Evolutionary conservation across 2,888 invertebrate genomes (phyloP).

Genomic region (Eledona agricola): DNA sequence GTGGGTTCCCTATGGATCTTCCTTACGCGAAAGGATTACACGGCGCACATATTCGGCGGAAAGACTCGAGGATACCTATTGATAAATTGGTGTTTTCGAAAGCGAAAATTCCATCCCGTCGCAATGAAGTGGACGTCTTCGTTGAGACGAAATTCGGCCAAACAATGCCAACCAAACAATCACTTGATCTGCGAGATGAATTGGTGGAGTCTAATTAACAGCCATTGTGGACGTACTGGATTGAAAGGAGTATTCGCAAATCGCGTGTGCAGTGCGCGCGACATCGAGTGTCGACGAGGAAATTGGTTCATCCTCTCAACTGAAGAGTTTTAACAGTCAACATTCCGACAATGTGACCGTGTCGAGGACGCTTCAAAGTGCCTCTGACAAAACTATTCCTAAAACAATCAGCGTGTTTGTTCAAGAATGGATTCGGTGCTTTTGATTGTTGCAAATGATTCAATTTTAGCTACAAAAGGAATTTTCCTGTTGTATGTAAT

Average conservation of each 20-base stretch:
- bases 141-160: constrained; percentile 5
- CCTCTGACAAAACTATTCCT: constrained; percentile 46
- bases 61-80: constrained; percentile 44
- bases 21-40: constrained; percentile 53
- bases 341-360: constrained; percentile 54
- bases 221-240: constrained; percentile 47
- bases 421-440: constrained; percentile 39
- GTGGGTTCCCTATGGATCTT: constrained; percentile 55
- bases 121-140: constrained; percentile 15
- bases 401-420: constrained; percentile 45
- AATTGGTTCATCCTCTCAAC: constrained; percentile 58
- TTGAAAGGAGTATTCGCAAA: constrained; percentile 52
- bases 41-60: constrained; percentile 46
- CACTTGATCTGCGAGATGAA: constrained; percentile 31
- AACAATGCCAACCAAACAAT: constrained; percentile 22
- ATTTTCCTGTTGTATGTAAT: too few relatives aligned
- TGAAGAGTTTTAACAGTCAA: constrained; percentile 56
- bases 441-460: constrained; percentile 21
- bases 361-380: constrained; percentile 41
- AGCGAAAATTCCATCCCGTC: constrained; percentile 4
- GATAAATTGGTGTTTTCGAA: constrained; percentile 49
- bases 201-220: constrained; percentile 54
- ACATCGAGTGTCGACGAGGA: constrained; percentile 55
- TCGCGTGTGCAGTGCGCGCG: constrained; percentile 52
- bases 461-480: constrained; percentile 12